These are phyloP conservation scores for Prinia subflava DNA, from an alignment of 2,113 vertebrate genomes.

Conservation along the genomic window DNA sequence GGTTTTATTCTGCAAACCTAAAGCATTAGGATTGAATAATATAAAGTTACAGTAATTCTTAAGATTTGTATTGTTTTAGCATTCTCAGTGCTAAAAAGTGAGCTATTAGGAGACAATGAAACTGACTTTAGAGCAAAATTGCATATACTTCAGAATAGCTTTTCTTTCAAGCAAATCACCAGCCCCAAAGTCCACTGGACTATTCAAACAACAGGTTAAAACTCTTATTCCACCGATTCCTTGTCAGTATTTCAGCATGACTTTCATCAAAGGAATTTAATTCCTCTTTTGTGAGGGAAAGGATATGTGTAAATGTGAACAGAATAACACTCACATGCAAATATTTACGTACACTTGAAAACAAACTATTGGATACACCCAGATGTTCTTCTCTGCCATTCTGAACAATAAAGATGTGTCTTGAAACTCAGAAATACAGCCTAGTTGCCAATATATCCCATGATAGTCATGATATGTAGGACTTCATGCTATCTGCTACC, in stretches of 20 bases:
- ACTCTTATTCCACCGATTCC: background rate
- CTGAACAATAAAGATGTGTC: background rate
- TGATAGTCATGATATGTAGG: fast-evolving
- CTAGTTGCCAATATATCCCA: background rate
- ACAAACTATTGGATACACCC: background rate
- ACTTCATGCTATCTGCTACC: background rate
- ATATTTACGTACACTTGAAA: background rate
- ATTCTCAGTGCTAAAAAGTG: background rate
- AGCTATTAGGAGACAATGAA: background rate
- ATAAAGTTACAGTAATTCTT: background rate
- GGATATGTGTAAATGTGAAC: background rate
- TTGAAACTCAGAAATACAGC: background rate
- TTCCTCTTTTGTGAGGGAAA: background rate
- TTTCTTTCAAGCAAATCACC: background rate
- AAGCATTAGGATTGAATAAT: background rate
- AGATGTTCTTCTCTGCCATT: background rate
- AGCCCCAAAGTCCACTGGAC: background rate
- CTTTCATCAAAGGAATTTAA: background rate
- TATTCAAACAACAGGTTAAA: background rate
- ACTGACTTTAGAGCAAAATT: background rate
- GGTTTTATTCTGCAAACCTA: background rate
- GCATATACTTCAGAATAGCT: background rate
- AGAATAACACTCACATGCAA: background rate
- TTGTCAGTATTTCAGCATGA: background rate
- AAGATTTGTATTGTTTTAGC: background rate